Evolutionary conservation across 1,140 invertebrate species (phyloP).

Genomic region (Batillaria attramentaria): DNA sequence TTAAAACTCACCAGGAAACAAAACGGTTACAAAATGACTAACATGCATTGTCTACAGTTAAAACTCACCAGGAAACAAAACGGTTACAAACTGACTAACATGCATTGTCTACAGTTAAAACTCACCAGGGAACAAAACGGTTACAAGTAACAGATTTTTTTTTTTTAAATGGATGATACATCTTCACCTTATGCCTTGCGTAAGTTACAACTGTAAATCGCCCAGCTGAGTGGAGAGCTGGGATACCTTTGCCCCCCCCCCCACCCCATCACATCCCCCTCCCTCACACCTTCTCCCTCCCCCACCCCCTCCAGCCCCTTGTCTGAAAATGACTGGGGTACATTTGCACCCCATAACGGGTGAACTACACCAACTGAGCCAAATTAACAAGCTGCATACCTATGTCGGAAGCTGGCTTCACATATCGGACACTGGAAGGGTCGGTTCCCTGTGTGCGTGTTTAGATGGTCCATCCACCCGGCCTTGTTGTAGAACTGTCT

Average conservation of each 20-base stretch:
- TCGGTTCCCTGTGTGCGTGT: constrained; percentile 46
- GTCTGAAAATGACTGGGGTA: too few species aligned
- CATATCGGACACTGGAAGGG: constrained; percentile 48
- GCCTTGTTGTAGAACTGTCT: constrained; percentile 45
- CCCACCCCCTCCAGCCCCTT: too few species aligned
- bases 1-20: background rate
- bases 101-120: background rate
- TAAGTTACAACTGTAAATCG: background rate
- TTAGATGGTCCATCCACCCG: constrained; percentile 43
- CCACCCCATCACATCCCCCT: too few species aligned
- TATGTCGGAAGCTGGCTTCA: constrained; percentile 38
- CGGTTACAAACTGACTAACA: too few species aligned
- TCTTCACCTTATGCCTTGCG: background rate
- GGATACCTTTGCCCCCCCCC: too few species aligned
- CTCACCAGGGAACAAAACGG: background rate
- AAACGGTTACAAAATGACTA: background rate
- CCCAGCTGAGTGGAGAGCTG: background rate
- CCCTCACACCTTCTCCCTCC: too few species aligned
- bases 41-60: too few species aligned
- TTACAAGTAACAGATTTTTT: background rate
- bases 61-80: too few species aligned
- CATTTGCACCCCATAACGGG: too few species aligned
- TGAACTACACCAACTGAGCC: too few species aligned
- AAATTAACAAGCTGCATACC: background rate
- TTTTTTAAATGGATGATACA: background rate